Evolutionary conservation across 2,888 invertebrate genomes (phyloP).

Genomic region (Pristionchus arcanus): DNA sequence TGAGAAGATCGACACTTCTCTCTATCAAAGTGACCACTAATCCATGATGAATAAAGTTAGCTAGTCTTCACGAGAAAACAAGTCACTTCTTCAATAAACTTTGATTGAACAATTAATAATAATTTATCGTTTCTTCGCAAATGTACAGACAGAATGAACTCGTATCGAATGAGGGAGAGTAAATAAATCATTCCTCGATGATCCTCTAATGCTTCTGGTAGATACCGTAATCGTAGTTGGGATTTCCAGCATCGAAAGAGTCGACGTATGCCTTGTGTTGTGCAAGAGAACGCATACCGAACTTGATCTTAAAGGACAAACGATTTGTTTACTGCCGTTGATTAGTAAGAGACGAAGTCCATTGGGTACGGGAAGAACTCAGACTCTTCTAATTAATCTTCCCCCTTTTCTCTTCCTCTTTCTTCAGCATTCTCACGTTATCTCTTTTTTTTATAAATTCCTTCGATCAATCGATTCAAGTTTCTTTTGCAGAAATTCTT

Average conservation of each 20-base stretch:
- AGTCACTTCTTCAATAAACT: background rate
- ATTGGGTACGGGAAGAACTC: background rate
- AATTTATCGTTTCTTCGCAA: slow-evolving; percentile 36
- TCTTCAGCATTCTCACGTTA: background rate
- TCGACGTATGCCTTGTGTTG: slow-evolving; percentile 72
- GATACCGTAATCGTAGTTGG: slow-evolving; percentile 72
- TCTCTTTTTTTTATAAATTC: background rate
- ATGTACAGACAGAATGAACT: slow-evolving; percentile 28
- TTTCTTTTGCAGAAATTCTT: background rate
- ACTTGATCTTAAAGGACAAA: slow-evolving; percentile 64
- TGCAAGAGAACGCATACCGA: slow-evolving; percentile 66
- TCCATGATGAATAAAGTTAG: background rate
- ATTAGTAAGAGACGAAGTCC: background rate
- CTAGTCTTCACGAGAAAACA: background rate
- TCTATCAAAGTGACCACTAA: background rate
- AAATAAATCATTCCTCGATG: background rate
- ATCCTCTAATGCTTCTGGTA: slow-evolving; percentile 56
- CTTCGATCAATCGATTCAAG: slow-evolving; percentile 26
- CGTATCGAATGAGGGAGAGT: background rate
- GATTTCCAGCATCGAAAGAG: slow-evolving; percentile 65
- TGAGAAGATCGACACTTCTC: background rate
- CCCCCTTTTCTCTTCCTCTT: slow-evolving; percentile 28
- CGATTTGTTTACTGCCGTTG: background rate
- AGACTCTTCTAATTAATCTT: slow-evolving; percentile 14
- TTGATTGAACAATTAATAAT: background rate